Evolutionary conservation across 2,797 vertebrate species (phyloP), one percentile per base, ranked within the genome.

Genomic region (Glyptemys insculpta): DNA sequence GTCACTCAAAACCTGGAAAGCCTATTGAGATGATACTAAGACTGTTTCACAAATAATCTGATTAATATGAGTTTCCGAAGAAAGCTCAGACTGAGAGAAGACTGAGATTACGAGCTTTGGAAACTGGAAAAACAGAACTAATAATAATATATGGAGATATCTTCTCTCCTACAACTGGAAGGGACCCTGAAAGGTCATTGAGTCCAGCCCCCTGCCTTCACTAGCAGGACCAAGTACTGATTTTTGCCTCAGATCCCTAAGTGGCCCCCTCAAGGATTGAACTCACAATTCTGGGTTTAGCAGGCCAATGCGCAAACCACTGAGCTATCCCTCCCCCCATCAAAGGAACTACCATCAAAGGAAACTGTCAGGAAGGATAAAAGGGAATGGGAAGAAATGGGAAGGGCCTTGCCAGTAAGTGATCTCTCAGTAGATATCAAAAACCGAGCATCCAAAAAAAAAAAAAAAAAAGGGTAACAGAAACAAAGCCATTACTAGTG

Each of bases 331-430:
- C 44, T 44, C 44, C 44, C 44, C 44, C 44, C 44, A 44, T 44
- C 7, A 8, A 44, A 44, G 44, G 44, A 44, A 2, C 96, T 97
- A 97, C 91, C 94, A 93, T 95, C 97, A 97, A 97, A 97, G 96
- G 91, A 95, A 98, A 96, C 86, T 7, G 96, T 93, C 95, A 96
- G 95, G 87, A 94, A 96, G 86, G 94, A 97, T 97, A 97, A 97
- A 97, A 93, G 29, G 34, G 92, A 90, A 96, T 62, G 79, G 81
- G 89, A 96, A 62, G 62, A 80, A 29, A 90, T 89, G 81, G 81
- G 88, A 96, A 95, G 59, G 96, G 65, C 23, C 72, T 53, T 95
- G 84, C 89, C 84, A 94, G 94, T 85, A 97, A 89, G 88, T 88
- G 59, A 79, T 86, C 25, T 31, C 87, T 95, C 79, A 86, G 72